Base-by-base conservation (phyloP, 2,888 invertebrate genomes). In the Endotricha flammealis region DNA sequence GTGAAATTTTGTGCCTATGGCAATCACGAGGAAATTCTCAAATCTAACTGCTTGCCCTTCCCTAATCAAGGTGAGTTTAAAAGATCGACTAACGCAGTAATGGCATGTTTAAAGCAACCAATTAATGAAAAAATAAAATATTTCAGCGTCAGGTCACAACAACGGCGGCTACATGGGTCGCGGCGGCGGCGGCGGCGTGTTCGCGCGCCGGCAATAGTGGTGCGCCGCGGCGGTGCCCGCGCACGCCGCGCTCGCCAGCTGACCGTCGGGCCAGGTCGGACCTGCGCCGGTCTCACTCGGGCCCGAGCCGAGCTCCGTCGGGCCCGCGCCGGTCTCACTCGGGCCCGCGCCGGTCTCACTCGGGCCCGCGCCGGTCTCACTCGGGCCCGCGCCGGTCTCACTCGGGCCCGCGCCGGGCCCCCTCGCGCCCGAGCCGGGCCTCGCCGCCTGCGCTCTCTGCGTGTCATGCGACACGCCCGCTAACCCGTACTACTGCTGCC, bases 1-100 rank as follows among this genome's bases (percentile, higher is more conserved):
- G 96, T 97, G 7, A 90, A 91, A 54, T 97, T 95, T 74, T 88
- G 92, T 57, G 95, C 94, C 34, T 97, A 96, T 71, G 95, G 95
- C 27, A 96, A 97, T 74, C 92, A 93, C 50, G 96, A 97, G 70
- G 96, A 96, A 79, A 94, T 97, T 11, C 87, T 95, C 12, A 92
- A 94, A 67, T 86, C 89, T 8, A 95, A 96, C 74, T 94, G 96
- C 64, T 88, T 93, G 67, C 94, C 95, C 1, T 77, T 80, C 58
- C 79, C 82, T 28, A 69, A 51, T 32, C 83, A 85, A 76, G 75
- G 86, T 86, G 39, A 60, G 66, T 57, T 22, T 13, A 27, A 9
- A 12, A 13, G 14, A 2, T 25, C 3, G 7, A 9, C 13, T 22
- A 14, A 22, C 27, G 29, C 2, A 16, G 13, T 8, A 14, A 16